Conservation (phyloP, 2,888 invertebrate genomes). For the Agrochola lota region DNA sequence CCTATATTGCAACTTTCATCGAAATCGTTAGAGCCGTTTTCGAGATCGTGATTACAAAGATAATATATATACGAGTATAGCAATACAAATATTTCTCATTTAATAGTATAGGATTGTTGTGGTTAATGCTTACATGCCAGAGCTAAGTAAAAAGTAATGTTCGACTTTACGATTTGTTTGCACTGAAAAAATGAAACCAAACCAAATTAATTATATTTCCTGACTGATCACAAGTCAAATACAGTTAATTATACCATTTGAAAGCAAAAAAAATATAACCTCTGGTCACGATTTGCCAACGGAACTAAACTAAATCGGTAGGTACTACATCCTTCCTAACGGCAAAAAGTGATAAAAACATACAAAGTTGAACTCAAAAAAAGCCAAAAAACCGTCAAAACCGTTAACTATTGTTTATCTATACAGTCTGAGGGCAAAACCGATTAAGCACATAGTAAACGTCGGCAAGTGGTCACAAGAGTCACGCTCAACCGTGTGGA, state of each 20-base stretch:
- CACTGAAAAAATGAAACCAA: too few relatives aligned
- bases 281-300: not conserved
- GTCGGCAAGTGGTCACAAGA: slow-evolving; percentile 73
- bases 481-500: slow-evolving; percentile 73
- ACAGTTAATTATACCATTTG: not conserved
- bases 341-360: slow-evolving; percentile 22
- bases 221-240: not conserved
- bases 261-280: not conserved
- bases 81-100: too few relatives aligned
- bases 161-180: too few relatives aligned
- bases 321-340: not conserved
- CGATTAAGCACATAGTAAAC: slow-evolving; percentile 66
- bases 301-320: not conserved
- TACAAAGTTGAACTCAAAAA: slow-evolving; percentile 4
- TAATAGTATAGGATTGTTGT: too few relatives aligned
- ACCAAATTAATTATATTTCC: not conserved
- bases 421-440: slow-evolving; percentile 64
- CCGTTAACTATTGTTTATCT: slow-evolving; percentile 66
- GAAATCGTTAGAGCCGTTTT: too few relatives aligned
- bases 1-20: too few relatives aligned
- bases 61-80: too few relatives aligned
- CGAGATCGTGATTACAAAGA: too few relatives aligned
- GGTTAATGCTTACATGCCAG: not conserved
- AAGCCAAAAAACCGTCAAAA: slow-evolving; percentile 32
- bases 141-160: too few relatives aligned